Evolutionary conservation across 2,797 vertebrate genomes (phyloP).

Genomic region (Notolepis coatsorum): DNA sequence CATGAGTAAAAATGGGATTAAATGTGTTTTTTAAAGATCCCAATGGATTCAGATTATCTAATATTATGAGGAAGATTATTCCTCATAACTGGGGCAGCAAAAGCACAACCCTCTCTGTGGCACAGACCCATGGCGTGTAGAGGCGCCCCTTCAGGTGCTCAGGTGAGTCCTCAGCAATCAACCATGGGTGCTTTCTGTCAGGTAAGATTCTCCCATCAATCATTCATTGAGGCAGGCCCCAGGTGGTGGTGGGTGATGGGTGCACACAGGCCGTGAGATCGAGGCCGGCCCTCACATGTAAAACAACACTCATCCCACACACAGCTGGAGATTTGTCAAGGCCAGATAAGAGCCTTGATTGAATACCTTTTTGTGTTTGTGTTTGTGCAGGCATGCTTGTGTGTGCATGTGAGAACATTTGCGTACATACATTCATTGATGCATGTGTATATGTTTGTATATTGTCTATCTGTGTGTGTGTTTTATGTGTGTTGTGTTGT

Average conservation of each 20-base stretch:
- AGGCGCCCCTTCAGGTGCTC: constrained; percentile 68
- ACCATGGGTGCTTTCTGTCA: constrained; percentile 73
- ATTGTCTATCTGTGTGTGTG: neutral
- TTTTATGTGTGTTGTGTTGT: neutral
- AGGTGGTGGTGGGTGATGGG: constrained; percentile 76
- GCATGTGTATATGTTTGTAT: constrained; percentile 3
- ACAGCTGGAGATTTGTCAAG: constrained; percentile 80
- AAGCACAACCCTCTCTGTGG: no score
- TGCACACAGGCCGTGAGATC: constrained; percentile 70
- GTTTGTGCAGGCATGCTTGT: no score
- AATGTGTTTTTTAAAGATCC: no score
- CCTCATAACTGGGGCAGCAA: no score
- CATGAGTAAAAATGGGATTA: no score
- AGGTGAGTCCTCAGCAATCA: constrained; percentile 78
- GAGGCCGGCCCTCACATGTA: constrained; percentile 76
- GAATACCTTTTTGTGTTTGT: constrained; percentile 53
- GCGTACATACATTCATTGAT: no score
- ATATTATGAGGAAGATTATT: no score
- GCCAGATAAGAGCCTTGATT: constrained; percentile 71
- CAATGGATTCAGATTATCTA: no score
- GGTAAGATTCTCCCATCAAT: constrained; percentile 74
- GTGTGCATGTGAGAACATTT: no score
- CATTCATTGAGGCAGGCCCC: constrained; percentile 64
- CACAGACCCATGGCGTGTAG: constrained; percentile 49
- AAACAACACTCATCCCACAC: constrained; percentile 74